Evolutionary conservation across 2,888 invertebrate species (phyloP).

Genomic region (Brachyptera risi): DNA sequence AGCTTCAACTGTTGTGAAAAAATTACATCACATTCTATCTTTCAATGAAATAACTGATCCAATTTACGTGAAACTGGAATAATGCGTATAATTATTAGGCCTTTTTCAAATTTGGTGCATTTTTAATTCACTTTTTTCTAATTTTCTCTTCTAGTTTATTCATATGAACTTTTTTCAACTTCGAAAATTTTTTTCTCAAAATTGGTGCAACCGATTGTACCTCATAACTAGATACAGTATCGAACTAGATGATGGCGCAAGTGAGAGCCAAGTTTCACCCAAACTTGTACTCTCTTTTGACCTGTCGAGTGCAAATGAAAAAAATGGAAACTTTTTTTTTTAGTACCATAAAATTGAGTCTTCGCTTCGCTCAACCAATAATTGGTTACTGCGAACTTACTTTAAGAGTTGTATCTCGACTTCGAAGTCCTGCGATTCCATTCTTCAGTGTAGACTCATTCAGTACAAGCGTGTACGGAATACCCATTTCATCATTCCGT

Average conservation of each 20-base stretch:
- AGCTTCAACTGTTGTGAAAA: no score
- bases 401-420: slow-evolving; percentile 55
- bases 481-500: slow-evolving; percentile 58
- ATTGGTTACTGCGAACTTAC: slow-evolving; percentile 43
- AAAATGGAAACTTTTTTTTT: not conserved
- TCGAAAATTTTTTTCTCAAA: no score
- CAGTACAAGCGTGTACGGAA: slow-evolving; percentile 70
- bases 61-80: no score
- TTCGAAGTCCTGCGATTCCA: slow-evolving; percentile 60
- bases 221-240: not conserved
- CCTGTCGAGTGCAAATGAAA: not conserved
- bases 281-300: not conserved
- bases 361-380: not conserved
- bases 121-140: no score
- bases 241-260: not conserved
- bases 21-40: no score
- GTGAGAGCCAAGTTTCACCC: not conserved
- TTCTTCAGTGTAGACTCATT: slow-evolving; percentile 61
- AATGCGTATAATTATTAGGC: no score
- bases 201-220: not conserved
- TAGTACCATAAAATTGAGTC: not conserved
- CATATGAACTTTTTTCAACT: no score
- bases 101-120: no score
- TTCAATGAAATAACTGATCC: no score
- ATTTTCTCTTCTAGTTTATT: no score